These are phyloP conservation scores for Erebia aethiops DNA, from an alignment of 2,888 invertebrate species.

Conservation along the genomic window DNA sequence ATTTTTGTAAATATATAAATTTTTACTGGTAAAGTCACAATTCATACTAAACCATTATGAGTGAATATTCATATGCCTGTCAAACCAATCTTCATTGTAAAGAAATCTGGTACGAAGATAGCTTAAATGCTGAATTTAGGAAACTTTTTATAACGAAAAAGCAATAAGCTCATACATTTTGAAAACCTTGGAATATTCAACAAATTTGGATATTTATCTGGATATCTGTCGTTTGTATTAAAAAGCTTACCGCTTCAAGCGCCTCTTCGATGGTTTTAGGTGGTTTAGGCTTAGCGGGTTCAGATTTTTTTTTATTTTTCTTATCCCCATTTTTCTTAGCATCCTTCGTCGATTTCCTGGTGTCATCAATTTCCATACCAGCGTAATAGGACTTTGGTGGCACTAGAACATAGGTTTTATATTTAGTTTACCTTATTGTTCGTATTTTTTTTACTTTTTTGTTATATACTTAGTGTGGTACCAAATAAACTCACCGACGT, in stretches of 20 bases:
- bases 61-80: too few relatives aligned
- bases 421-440: neutral
- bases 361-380: slow-evolving; percentile 84
- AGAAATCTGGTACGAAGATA: too few relatives aligned
- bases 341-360: slow-evolving; percentile 81
- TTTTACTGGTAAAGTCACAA: too few relatives aligned
- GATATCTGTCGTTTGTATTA: neutral
- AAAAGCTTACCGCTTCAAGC: slow-evolving; percentile 77
- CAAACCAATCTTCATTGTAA: too few relatives aligned
- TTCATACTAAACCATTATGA: too few relatives aligned
- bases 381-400: slow-evolving; percentile 86
- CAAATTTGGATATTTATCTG: neutral
- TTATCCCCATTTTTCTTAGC: slow-evolving; percentile 75
- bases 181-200: neutral
- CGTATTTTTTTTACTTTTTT: neutral
- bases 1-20: too few relatives aligned
- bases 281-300: slow-evolving; percentile 83
- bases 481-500: slow-evolving; percentile 85
- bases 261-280: slow-evolving; percentile 86
- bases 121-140: too few relatives aligned
- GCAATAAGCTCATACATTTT: too few relatives aligned
- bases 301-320: slow-evolving; percentile 75
- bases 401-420: slow-evolving; percentile 67
- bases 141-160: too few relatives aligned
- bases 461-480: slow-evolving; percentile 19